phyloP scores from a whole-genome alignment of 2,888 invertebrate species.

The Prenolepis imparis region DNA sequence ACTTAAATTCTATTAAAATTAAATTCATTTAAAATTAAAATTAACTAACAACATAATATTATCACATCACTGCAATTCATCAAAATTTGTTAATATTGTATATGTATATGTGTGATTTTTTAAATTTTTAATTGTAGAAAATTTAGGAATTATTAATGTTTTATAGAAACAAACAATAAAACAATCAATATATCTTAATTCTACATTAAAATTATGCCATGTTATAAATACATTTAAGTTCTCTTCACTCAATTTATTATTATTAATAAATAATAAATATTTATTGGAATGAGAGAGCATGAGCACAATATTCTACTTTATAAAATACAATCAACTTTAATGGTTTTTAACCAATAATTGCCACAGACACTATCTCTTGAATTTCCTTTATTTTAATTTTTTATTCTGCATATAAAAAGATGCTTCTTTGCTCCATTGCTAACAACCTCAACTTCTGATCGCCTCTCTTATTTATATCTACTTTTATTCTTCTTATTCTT shows the following conservation, averaged over 20 bases:
- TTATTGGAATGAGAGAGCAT: constrained; percentile 12
- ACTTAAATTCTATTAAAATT: neutral
- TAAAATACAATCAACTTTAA: constrained; percentile 5
- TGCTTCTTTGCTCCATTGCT: constrained; percentile 22
- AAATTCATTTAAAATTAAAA: neutral
- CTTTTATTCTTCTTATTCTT: constrained; percentile 1
- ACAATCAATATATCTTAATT: neutral
- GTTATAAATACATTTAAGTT: neutral
- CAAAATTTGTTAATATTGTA: neutral
- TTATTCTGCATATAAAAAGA: constrained; percentile 27
- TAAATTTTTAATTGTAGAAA: neutral
- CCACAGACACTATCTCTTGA: neutral
- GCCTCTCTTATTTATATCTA: neutral
- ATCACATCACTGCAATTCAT: neutral
- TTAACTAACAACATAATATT: neutral
- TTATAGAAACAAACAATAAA: neutral
- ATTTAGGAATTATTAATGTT: neutral
- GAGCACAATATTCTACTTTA: constrained; percentile 3
- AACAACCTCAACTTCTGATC: constrained; percentile 37
- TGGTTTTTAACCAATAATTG: constrained; percentile 10
- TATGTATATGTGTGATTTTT: neutral
- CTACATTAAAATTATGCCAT: neutral
- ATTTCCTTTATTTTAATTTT: neutral
- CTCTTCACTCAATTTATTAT: neutral
- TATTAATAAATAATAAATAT: no score